Evolutionary conservation across 2,888 invertebrate genomes (phyloP), one percentile per base, ranked within the genome.

Genomic region (Drosophila flavopinicola): DNA sequence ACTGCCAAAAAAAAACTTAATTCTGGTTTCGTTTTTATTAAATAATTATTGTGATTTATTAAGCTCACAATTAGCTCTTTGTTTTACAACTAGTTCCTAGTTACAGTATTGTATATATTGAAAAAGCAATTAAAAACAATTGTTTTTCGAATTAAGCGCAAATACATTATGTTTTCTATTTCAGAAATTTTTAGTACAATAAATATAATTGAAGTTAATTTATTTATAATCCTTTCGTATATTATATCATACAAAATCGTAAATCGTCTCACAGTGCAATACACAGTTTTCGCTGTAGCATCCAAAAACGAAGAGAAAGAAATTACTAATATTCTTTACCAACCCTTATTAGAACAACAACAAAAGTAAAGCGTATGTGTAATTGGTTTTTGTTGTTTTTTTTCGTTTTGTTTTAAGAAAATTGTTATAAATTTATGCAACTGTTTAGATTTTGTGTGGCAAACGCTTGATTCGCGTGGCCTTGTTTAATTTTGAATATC

Each of bases 401-500:
- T 48, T 42, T 27, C 13, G 6, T 38, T 32, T 52, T 32, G 9
- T 24, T 39, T 47, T 42, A 52, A 56, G 47, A 35, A 78, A 78
- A 60, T 53, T 66, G 51, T 61, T 75, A 63, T 78, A 59, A 66
- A 85, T 70, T 59, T 61, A 64, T 59, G 56, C 69, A 75, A 74
- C 52, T 66, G 35, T 61, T 57, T 58, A 15, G 58, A 68, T 73
- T 66, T 67, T 60, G 44, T 59, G 38, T 74, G 41, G 4, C 52
- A 51, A 44, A 25, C 49, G 64, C 29, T 69, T 32, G 15, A 52
- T 38, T 33, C 33, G 51, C 41, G 39, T 49, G 13, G 58, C 63
- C 58, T 47, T 59, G 6, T 30, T 11, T 56, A 85, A 85, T 85
- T 77, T 85, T 69, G 87, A 80, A 86, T 86, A 84, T 74, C 79